Percentiles rank a stretch among this genome's conserved stretches.
These are phyloP conservation scores for Cantharis flavilabris DNA, from an alignment of 2,888 invertebrate species.

Conservation along the genomic window DNA sequence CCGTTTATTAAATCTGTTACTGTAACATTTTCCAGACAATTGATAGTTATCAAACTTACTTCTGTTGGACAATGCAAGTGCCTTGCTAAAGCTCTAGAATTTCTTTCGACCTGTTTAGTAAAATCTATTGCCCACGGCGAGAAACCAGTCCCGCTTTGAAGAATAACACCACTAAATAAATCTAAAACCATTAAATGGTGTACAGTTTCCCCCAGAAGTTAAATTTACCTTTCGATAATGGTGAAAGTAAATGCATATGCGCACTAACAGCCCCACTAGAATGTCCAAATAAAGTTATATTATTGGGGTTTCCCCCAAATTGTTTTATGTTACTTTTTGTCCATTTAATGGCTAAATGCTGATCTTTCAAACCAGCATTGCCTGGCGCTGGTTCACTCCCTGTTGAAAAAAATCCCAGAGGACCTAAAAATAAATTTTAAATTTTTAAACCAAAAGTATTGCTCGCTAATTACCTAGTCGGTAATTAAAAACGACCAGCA, in stretches of 20 bases:
- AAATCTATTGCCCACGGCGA: conserved; percentile 42
- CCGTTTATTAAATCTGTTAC: conserved; percentile 65
- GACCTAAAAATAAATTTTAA: conserved; percentile 33
- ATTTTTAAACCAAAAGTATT: not conserved
- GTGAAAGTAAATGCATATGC: conserved; percentile 52
- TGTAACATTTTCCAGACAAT: conserved; percentile 66
- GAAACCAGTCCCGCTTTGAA: conserved; percentile 61
- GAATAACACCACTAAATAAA: conserved; percentile 39
- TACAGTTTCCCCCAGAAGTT: not conserved
- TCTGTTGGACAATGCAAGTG: conserved; percentile 65
- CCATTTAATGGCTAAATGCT: conserved; percentile 51
- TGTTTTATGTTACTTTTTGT: conserved; percentile 38
- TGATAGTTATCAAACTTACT: conserved; percentile 57
- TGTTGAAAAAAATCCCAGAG: conserved; percentile 44
- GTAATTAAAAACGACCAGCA: conserved; percentile 55
- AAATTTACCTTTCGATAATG: conserved; percentile 45
- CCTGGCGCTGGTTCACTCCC: conserved; percentile 48
- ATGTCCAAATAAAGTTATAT: conserved; percentile 51
- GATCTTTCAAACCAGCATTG: conserved; percentile 36
- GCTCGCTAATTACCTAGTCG: conserved; percentile 5
- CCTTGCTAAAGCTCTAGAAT: conserved; percentile 57
- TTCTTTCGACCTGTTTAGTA: conserved; percentile 62
- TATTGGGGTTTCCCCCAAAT: conserved; percentile 44
- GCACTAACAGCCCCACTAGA: conserved; percentile 53
- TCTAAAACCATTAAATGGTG: not conserved